Evolutionary conservation across 2,888 invertebrate species (phyloP).

Genomic region (Melieria picta): DNA sequence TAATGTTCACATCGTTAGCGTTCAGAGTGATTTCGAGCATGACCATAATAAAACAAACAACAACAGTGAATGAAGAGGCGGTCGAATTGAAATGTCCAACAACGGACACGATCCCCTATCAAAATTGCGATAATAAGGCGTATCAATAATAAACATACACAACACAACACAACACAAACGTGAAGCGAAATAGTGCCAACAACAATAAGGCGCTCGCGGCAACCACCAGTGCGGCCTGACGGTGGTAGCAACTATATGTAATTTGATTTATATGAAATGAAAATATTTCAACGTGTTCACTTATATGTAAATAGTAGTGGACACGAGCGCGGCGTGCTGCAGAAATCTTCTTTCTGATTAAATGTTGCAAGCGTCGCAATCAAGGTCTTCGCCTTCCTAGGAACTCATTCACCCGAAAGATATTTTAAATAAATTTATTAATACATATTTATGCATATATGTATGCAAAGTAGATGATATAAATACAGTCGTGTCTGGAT

Average conservation of each 20-base stretch:
- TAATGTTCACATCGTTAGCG: constrained; percentile 1
- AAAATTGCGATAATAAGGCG: not conserved
- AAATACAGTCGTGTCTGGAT: too few relatives aligned
- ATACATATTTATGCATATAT: too few relatives aligned
- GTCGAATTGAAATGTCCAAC: not conserved
- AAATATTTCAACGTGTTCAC: constrained; percentile 3
- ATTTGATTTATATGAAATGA: not conserved
- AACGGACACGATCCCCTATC: not conserved
- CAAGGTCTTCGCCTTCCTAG: too few relatives aligned
- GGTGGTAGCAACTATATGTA: not conserved
- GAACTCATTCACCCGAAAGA: too few relatives aligned
- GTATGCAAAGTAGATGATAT: too few relatives aligned
- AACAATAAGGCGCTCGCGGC: not conserved
- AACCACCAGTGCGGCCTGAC: not conserved
- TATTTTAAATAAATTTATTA: too few relatives aligned
- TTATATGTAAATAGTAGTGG: too few relatives aligned
- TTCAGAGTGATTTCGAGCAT: not conserved
- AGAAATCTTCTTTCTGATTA: too few relatives aligned
- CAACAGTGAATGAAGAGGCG: not conserved
- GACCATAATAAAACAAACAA: not conserved
- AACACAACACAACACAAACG: not conserved
- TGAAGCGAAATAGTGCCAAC: not conserved
- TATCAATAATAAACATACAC: not conserved
- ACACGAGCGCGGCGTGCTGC: too few relatives aligned
- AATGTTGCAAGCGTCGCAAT: too few relatives aligned